Percentiles rank a stretch among this genome's conserved stretches.
Conservation (phyloP, 2,113 vertebrate genomes). For the Periophthalmus modestus region DNA sequence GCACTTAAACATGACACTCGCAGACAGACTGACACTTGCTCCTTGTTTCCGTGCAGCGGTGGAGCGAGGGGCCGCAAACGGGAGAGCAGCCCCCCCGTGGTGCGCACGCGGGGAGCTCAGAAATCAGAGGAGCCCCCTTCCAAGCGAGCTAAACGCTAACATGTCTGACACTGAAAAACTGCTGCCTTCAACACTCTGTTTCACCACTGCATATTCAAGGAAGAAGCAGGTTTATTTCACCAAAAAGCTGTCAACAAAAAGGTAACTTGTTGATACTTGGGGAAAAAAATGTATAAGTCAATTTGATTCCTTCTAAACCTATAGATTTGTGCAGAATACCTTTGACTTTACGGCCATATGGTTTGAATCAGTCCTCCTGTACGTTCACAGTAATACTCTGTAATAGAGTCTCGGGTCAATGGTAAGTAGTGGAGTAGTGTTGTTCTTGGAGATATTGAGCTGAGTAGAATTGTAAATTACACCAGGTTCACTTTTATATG, state of each 20-base stretch:
- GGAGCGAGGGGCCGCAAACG: conserved; percentile 83
- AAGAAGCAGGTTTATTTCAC: conserved; percentile 20
- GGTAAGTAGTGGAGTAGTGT: conserved; percentile 40
- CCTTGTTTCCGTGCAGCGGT: conserved; percentile 59
- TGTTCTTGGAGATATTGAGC: conserved; percentile 23
- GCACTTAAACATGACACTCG: conserved; percentile 28
- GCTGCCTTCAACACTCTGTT: conserved; percentile 28
- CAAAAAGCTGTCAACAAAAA: conserved; percentile 24
- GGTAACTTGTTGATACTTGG: conserved; percentile 29
- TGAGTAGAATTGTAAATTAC: conserved; percentile 19
- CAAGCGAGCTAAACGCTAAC: conserved; percentile 88
- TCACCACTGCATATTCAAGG: conserved; percentile 37
- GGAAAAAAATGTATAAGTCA: conserved; percentile 28
- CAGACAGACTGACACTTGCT: conserved; percentile 48
- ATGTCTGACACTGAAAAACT: conserved; percentile 19
- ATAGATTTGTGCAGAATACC: conserved; percentile 48
- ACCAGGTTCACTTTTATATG: conserved; percentile 3
- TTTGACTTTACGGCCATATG: conserved; percentile 53
- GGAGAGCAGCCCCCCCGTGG: conserved; percentile 83
- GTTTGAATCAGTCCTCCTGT: conserved; percentile 60
- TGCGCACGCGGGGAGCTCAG: conserved; percentile 83
- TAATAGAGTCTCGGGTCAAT: conserved; percentile 51
- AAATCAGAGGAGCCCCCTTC: conserved; percentile 81
- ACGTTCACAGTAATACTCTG: conserved; percentile 45
- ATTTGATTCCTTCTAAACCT: conserved; percentile 49